A percentile compares a stretch with the other conserved stretches of the same genome.
phyloP scores from a whole-genome alignment of 2,888 invertebrate genomes.

The Caenorhabditis sinica region DNA sequence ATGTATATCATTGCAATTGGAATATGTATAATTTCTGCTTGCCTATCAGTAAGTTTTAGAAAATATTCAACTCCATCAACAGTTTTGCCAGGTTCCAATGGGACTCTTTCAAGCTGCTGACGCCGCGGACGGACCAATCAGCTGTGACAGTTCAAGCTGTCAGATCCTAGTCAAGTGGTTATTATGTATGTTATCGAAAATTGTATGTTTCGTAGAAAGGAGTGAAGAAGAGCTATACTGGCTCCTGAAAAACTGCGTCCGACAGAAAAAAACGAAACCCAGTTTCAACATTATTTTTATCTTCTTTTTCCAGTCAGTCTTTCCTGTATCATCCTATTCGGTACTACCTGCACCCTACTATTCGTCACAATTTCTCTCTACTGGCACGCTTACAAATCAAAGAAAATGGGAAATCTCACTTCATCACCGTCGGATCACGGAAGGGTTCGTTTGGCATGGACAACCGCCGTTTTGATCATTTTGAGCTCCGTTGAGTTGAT shows the following conservation, averaged over 20 bases:
- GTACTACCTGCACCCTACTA: constrained; percentile 25
- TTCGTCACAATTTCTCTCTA: constrained; percentile 50
- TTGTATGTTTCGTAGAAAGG: too few relatives aligned
- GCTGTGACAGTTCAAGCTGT: constrained; percentile 41
- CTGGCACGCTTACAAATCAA: constrained; percentile 47
- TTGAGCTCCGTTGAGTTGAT: constrained; percentile 38
- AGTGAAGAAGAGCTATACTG: too few relatives aligned
- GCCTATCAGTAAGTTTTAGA: constrained; percentile 14
- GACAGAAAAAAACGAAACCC: background rate
- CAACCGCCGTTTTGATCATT: constrained; percentile 26
- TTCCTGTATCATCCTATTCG: constrained; percentile 23
- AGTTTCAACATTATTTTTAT: background rate
- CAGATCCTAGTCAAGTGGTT: constrained; percentile 38
- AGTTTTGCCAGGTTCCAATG: constrained; percentile 34
- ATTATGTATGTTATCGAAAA: constrained; percentile 22
- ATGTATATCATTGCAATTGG: constrained; percentile 32
- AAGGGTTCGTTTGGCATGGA: constrained; percentile 42
- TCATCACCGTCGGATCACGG: constrained; percentile 41
- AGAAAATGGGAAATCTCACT: constrained; percentile 37
- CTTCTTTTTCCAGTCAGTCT: constrained; percentile 21
- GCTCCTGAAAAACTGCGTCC: too few relatives aligned
- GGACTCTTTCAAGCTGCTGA: constrained; percentile 48
- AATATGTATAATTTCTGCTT: constrained; percentile 21
- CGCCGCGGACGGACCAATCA: constrained; percentile 32
- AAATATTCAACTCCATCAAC: background rate